Base-by-base conservation (phyloP, 1,140 invertebrate genomes). In the Pentalonia nigronervosa region DNA sequence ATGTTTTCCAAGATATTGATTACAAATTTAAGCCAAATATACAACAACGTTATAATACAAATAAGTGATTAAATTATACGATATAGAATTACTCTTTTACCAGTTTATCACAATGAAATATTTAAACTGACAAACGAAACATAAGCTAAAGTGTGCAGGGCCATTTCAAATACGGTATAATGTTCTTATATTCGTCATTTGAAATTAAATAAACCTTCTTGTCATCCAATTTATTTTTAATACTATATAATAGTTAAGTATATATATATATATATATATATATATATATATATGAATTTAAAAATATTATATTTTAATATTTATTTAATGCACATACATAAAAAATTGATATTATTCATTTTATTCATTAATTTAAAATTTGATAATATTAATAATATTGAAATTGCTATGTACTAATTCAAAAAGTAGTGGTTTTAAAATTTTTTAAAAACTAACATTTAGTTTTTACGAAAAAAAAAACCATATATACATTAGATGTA, bases 61-160 rank as follows among this genome's bases (percentile, higher is more conserved):
- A 76, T n/a, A 76, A 23, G n/a, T n/a, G 14, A 76, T 76, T n/a
- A 76, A 76, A 76, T 76, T 76, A 76, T 76, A 76, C n/a, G 14
- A n/a, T 76, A 76, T 76, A n/a, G 60, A 76, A 76, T 76, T 76
- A 76, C 60, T 76, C 14, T n/a, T 76, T 76, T 76, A n/a, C 30
- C n/a, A 76, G 30, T 76, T 76, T 17, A 76, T n/a, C 14, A 17
- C 60, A 17, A 76, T 76, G 6, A 76, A 76, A 76, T n/a, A 76
- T 76, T 76, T 67, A n/a, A 67, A 67, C 56, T 30, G 30, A 60
- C 30, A 67, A n/a, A 67, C 25, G 25, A 67, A n/a, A 67, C 11
- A 67, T 67, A n/a, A 67, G 60, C 25, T 67, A 30, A 60, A 67
- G 60, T 67, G 14, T 67, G 60, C 11, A 14, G 60, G 11, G 30